Conservation (phyloP, 2,113 vertebrate genomes). For the Tragelaphus scriptus region DNA sequence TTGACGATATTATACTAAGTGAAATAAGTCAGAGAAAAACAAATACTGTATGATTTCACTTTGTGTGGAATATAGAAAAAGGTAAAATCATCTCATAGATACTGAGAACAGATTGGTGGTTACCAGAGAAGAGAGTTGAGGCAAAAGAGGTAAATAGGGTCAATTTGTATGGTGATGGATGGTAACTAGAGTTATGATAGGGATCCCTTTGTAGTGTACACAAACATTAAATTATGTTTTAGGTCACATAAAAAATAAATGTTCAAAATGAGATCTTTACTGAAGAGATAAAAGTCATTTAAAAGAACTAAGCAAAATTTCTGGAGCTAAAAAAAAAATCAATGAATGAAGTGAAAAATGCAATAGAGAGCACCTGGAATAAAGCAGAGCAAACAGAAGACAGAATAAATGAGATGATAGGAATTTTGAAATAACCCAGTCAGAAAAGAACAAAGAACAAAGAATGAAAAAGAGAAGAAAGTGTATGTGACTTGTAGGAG, state of each 20-base stretch:
- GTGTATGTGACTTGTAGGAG: neutral
- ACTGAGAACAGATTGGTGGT: neutral
- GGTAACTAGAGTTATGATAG: neutral
- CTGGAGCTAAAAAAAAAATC: neutral
- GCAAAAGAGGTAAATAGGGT: neutral
- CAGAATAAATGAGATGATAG: neutral
- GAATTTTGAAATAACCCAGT: neutral
- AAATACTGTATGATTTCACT: neutral
- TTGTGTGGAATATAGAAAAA: neutral
- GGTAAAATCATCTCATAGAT: neutral
- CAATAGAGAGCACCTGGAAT: neutral
- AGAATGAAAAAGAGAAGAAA: neutral
- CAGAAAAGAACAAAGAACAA: neutral
- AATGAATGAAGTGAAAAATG: neutral
- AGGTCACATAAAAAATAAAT: neutral
- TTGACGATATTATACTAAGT: neutral
- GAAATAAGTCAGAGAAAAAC: neutral
- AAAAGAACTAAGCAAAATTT: neutral
- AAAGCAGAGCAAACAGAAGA: neutral
- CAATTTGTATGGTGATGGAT: neutral
- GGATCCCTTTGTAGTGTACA: neutral
- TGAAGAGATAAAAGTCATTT: neutral
- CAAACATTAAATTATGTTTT: neutral
- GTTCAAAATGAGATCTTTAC: neutral
- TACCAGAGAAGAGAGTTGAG: neutral